Base-by-base conservation (phyloP, 2,888 invertebrate genomes). In the Amphipyra tragopoginis region DNA sequence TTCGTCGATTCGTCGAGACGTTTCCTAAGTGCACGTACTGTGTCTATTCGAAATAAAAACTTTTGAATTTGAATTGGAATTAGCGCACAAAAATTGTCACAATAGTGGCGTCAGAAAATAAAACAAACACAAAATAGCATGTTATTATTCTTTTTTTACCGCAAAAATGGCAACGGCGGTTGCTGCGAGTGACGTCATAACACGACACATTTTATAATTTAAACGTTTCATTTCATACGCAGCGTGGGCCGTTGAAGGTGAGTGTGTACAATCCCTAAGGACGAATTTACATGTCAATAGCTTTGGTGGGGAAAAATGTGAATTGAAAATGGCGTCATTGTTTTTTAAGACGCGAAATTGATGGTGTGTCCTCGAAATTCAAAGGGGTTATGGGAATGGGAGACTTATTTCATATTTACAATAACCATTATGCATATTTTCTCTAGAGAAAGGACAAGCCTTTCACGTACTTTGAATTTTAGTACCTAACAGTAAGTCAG, bases 201-300 rank as follows among this genome's bases (percentile, higher is more conserved):
- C 33, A 5, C 9, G 33, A 9, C 33, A 9, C 7, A 33, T 10
- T 11, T 47, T 47, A 47, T 34, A 47, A 47, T 47, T 47, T 34
- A 47, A 47, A 47, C 47, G 47, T 47, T 50, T 50, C 38, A 29
- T 50, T 39, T 39, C 26, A 29, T 39, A 50, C n/a, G 26, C 26
- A 4, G 7, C 26, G 40, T 50, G 14, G 42, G 14, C 42, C 39
- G 26, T 13, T 42, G 29, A 6, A 14, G 14, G 10, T 1, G 14
- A 57, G 47, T 69, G 52, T 67, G 44, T 52, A 45, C 5, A 13
- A 15, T 44, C 58, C 54, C 58, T 60, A 52, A 74, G 60, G 52
- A 36, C 14, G 39, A 72, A 77, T 80, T 77, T 78, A 75, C 78
- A 80, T 78, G 55, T 72, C 79, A 75, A 77, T 75, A 62, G 69